Evolutionary conservation across 2,797 vertebrate species (phyloP).

Genomic region (Phalanger gymnotis): DNA sequence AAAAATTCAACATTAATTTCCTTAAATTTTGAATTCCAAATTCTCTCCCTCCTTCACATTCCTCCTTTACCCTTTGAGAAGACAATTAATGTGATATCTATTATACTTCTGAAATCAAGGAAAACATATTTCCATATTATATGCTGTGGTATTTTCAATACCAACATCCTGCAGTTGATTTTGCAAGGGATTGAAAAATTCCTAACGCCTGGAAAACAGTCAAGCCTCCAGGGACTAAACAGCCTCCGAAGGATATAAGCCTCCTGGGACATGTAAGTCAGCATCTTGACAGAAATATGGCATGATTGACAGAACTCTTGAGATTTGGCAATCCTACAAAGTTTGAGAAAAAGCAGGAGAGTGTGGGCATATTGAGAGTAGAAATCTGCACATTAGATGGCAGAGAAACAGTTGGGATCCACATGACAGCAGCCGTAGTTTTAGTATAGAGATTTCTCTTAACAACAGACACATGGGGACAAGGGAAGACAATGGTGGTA

Average conservation of each 20-base stretch:
- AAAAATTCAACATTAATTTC: neutral
- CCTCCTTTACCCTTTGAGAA: neutral
- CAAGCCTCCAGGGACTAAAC: neutral
- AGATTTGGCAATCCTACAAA: neutral
- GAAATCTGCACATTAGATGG: neutral
- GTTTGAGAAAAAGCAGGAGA: neutral
- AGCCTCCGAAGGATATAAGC: neutral
- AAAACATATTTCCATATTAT: neutral
- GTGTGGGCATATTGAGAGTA: neutral
- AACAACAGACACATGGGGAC: too few relatives aligned
- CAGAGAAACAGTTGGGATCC: neutral
- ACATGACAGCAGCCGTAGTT: neutral
- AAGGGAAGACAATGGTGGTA: neutral
- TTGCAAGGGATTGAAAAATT: neutral
- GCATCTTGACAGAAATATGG: neutral
- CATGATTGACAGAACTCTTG: neutral
- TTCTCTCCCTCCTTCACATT: neutral
- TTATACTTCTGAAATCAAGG: neutral
- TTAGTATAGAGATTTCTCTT: neutral
- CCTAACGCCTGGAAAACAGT: neutral
- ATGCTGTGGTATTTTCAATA: neutral
- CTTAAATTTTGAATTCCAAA: neutral
- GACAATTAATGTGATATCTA: neutral
- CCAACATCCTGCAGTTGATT: neutral
- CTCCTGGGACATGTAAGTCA: neutral